Evolutionary conservation across 2,113 vertebrate genomes (phyloP), one percentile per base, ranked within the genome.

Genomic region (Aldabrachelys gigantea): DNA sequence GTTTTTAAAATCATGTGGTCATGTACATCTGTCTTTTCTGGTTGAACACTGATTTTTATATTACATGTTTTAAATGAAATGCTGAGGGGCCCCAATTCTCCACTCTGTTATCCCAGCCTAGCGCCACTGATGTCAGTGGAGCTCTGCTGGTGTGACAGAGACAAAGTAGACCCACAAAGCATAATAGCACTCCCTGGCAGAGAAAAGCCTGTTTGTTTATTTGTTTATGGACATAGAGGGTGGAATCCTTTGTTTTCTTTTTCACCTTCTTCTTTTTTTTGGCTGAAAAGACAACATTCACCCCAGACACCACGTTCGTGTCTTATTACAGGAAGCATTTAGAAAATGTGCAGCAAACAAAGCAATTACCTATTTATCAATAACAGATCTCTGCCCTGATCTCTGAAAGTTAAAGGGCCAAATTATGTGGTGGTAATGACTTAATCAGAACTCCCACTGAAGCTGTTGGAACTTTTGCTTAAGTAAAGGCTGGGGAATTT

Each of bases 391-490:
- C 52, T 19, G 2, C 29, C 35, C 54, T 89, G 65, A n/a, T 47
- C 80, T n/a, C 90, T 53, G 72, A 53, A 16, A 8, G 21, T 24
- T 35, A 11, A 76, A 76, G 35, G 10, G 38, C 6, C 79, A 78
- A 90, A 17, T 87, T n/a, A 5, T 79, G 91, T n/a, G 54, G 22
- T 10, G 65, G 7, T 47, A 11, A 41, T 22, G 8, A 35, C 27
- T 76, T 86, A 38, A 88, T 54, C 38, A 88, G 90, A 81, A 14
- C 10, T 89, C 27, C n/a, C 87, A 12, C 25, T 72, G 50, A 41
- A 81, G 75, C 47, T 96, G 80, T 59, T 80, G n/a, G 41, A 76
- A 91, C 25, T 50, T 89, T 93, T 93, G 21, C 12, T 27, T 65
- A 44, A 59, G 41, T 53, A 72, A 91, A 78, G 4, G 31, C 69